Conservation (phyloP, 2,113 vertebrate genomes). For the Otus sunia region DNA sequence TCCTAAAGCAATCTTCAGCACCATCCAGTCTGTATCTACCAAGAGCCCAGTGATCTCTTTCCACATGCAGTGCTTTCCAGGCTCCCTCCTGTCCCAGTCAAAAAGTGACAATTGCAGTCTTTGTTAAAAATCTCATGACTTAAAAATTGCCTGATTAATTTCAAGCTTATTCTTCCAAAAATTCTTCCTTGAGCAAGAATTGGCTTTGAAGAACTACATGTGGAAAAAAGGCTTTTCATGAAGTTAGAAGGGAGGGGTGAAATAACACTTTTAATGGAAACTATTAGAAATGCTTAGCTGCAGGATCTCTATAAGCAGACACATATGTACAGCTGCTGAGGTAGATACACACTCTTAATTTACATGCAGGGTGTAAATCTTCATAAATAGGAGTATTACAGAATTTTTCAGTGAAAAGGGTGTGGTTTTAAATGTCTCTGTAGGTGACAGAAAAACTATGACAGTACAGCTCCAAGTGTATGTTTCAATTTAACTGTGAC, state of each 20-base stretch:
- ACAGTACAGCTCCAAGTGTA: fast-evolving
- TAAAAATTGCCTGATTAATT: not conserved
- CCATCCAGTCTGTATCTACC: not conserved
- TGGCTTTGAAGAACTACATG: not conserved
- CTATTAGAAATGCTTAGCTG: not conserved
- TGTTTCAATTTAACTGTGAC: not conserved
- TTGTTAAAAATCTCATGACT: not conserved
- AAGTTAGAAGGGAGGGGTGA: not conserved
- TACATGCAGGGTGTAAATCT: not conserved
- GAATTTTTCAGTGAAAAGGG: not conserved
- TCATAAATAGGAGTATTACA: not conserved
- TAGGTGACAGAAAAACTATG: not conserved
- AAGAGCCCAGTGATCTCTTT: not conserved
- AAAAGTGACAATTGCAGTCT: not conserved
- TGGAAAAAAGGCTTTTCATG: not conserved
- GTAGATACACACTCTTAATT: not conserved
- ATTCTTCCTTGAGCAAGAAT: not conserved
- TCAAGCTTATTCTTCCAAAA: not conserved
- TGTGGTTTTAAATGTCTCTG: not conserved
- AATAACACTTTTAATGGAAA: constrained; percentile 43
- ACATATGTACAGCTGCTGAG: not conserved
- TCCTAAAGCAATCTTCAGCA: not conserved
- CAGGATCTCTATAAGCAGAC: not conserved
- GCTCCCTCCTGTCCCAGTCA: not conserved
- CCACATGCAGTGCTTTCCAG: not conserved